Conservation (phyloP, 2,797 vertebrate species). For the Strix occidentalis region DNA sequence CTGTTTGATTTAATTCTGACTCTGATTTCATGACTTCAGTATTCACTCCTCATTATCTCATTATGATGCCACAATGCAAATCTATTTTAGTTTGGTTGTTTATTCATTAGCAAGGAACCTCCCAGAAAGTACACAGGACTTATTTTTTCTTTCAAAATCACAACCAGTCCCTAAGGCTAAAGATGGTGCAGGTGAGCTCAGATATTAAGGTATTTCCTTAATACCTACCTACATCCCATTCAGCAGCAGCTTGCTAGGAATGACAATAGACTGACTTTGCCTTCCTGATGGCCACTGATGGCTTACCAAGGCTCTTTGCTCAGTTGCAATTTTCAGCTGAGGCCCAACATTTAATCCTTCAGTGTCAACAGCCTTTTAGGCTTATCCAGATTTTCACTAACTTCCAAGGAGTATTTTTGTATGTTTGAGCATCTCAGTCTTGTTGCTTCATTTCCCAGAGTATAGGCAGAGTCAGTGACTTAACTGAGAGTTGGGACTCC, state of each 20-base stretch:
- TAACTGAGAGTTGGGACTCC: neutral
- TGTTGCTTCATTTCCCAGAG: neutral
- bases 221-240: neutral
- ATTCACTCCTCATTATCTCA: neutral
- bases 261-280: neutral
- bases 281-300: neutral
- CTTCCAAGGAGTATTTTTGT: neutral
- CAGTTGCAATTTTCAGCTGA: neutral
- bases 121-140: neutral
- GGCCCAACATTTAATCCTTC: neutral
- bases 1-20: neutral
- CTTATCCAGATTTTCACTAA: neutral
- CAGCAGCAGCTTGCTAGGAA: neutral
- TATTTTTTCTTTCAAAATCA: conserved; percentile 24
- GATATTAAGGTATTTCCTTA: neutral
- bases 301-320: neutral
- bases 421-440: neutral
- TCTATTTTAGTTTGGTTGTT: neutral
- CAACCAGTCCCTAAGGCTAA: neutral
- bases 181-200: neutral
- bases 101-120: neutral
- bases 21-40: neutral
- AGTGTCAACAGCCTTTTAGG: neutral
- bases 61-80: neutral
- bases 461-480: neutral